Evolutionary conservation across 2,113 vertebrate genomes (phyloP), one percentile per base, ranked within the genome.

Genomic region (Arvicanthis niloticus): DNA sequence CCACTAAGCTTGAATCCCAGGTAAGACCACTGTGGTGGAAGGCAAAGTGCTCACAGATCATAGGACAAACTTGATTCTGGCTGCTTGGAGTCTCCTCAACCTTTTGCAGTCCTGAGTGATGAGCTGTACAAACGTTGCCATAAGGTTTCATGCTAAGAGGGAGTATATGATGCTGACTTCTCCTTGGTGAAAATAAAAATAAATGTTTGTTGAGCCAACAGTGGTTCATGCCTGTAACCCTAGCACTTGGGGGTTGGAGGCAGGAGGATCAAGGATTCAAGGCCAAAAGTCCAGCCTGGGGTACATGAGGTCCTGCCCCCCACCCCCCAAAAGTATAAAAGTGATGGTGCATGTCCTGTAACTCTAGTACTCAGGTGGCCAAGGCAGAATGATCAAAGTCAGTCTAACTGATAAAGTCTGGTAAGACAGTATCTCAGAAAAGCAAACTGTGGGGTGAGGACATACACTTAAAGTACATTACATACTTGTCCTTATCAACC

Each of bases 21-120:
- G 97, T 98, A 97, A 93, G 98, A 95, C 31, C 58, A 45, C 48
- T 34, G 19, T 84, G 53, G 48, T 76, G 62, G 51, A 60, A 95
- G 29, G 82, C 42, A 45, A 1, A 26, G 0, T 88, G 19, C 80
- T 80, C 90, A 75, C n/a, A 92, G 17, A 48, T 7, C 24, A 56
- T 65, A 87, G 62, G 89, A 77, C 48, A 76, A 70, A 24, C 37
- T 24, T 84, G 45, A 76, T 60, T 94, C 40, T 68, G 60, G 53
- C 86, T 73, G n/a, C 60, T 88, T 95, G 62, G 90, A 62, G 19
- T 76, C 51, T 92, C 11, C 26, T 78, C 42, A 19, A 26, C 51
- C 3, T 87, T 67, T 91, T 78, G 15, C 56, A 86, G 17, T 56
- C n/a, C 70, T 68, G 31, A 75, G 51, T 80, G 62, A 72, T 53